Evolutionary conservation across 2,888 invertebrate species (phyloP).

Genomic region (Cerastis rubricosa): DNA sequence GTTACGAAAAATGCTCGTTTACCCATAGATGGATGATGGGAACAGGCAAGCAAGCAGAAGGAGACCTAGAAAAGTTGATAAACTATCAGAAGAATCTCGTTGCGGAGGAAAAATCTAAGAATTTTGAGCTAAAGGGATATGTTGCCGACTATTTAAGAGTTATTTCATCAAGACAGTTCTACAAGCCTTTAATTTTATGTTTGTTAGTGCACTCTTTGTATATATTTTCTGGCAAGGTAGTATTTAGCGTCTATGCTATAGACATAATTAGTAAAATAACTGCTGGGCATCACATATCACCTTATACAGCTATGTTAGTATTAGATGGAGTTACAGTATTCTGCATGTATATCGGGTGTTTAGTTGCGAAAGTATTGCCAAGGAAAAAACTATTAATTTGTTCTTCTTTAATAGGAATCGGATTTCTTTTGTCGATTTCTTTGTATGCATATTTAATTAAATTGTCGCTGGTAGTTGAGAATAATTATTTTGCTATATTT

Average conservation of each 20-base stretch:
- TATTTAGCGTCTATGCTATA: constrained; percentile 67
- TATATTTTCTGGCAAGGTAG: constrained; percentile 56
- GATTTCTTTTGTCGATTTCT: constrained; percentile 56
- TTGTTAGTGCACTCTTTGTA: constrained; percentile 45
- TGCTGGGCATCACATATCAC: constrained; percentile 45
- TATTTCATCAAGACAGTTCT: constrained; percentile 35
- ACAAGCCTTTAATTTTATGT: constrained; percentile 48
- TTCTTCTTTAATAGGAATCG: constrained; percentile 47
- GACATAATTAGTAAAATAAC: constrained; percentile 73
- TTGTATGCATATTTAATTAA: constrained; percentile 51
- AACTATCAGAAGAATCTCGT: constrained; percentile 47
- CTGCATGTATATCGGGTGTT: constrained; percentile 53
- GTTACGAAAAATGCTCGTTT: constrained; percentile 43
- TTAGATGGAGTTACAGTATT: constrained; percentile 56
- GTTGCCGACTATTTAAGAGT: constrained; percentile 27
- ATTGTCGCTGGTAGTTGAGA: constrained; percentile 38
- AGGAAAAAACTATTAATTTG: constrained; percentile 49
- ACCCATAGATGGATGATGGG: constrained; percentile 67
- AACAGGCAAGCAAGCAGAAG: constrained; percentile 45
- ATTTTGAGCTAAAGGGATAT: constrained; percentile 33
- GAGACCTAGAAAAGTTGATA: constrained; percentile 53
- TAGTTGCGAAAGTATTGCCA: constrained; percentile 42
- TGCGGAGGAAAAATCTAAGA: constrained; percentile 24
- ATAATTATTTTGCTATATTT: constrained; percentile 48
- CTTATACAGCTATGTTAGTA: constrained; percentile 56